Evolutionary conservation across 2,888 invertebrate species (phyloP).

Genomic region (Nymphalis c-album): DNA sequence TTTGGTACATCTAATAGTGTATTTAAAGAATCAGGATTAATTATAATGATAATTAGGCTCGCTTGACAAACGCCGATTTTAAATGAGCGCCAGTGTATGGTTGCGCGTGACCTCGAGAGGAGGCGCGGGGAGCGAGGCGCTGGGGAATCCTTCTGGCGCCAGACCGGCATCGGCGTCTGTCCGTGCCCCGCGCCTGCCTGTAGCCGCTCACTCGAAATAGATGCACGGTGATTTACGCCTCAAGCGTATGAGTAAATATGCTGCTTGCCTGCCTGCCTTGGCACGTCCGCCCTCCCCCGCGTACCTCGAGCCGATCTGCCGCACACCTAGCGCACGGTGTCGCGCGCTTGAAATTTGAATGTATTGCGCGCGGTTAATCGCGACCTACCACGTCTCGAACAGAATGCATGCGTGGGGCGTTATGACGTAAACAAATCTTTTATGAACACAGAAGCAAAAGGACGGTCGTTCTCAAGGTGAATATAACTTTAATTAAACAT

Average conservation of each 20-base stretch:
- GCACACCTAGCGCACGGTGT: slow-evolving; percentile 35
- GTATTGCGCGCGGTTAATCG: slow-evolving; percentile 36
- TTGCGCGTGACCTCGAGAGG: slow-evolving; percentile 54
- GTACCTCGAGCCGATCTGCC: slow-evolving; percentile 44
- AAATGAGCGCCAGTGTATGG: slow-evolving; percentile 35
- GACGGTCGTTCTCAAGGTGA: slow-evolving; percentile 42
- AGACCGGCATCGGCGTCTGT: slow-evolving; percentile 79
- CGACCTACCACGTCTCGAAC: slow-evolving; percentile 42
- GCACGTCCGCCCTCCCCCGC: slow-evolving; percentile 73
- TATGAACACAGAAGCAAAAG: slow-evolving; percentile 38
- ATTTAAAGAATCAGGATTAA: not conserved
- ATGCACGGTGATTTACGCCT: slow-evolving; percentile 81
- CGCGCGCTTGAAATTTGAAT: slow-evolving; percentile 32
- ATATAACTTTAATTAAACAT: slow-evolving; percentile 16
- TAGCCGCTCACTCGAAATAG: slow-evolving; percentile 71
- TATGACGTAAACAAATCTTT: slow-evolving; percentile 44
- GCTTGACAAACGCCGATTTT: slow-evolving; percentile 26
- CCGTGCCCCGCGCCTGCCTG: slow-evolving; percentile 67
- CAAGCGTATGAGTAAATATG: slow-evolving; percentile 78
- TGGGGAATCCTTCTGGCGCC: slow-evolving; percentile 83
- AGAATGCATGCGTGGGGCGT: slow-evolving; percentile 43
- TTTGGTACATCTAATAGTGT: not conserved
- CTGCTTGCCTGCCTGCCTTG: slow-evolving; percentile 77
- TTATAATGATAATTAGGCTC: slow-evolving; percentile 15
- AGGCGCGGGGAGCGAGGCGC: slow-evolving; percentile 63